Base-by-base conservation (phyloP, 2,113 vertebrate species). In the Periophthalmodon schlosseri region DNA sequence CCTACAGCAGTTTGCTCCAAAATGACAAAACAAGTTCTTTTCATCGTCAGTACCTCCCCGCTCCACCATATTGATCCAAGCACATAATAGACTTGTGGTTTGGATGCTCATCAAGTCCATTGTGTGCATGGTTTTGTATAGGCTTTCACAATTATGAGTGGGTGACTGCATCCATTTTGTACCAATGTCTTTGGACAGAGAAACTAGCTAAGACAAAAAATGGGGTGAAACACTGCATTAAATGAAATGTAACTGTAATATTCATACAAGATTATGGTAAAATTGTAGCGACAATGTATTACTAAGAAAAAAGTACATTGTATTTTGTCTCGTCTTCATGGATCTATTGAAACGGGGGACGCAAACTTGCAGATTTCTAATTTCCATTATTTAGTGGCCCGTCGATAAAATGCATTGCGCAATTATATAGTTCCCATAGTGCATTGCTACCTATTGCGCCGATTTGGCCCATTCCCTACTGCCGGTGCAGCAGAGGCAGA, bases 51-150 rank as follows among this genome's bases (percentile, higher is more conserved):
- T 74, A 68, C 65, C 72, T 76, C 21, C n/a, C 0, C 14, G 70
- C 75, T 81, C 39, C 76, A 24, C 84, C 73, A 76, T 74, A 86
- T 81, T 75, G 86, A 88, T 88, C 71, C 64, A 68, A 18, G 24
- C 61, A 86, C 44, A 36, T 66, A 61, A 84, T 80, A 73, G 76
- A 84, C 71, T 58, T 54, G 68, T 4, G 0, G 70, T 6, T 64
- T 23, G 57, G 24, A 44, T 28, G 24, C 73, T 81, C 46, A 73
- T 50, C 60, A 75, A 50, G 56, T 67, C 44, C 20, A 24, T 54
- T 56, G 21, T 78, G 70, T 75, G 70, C 61, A 69, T 68, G 28
- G 68, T 57, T 69, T 70, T 47, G 72, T 69, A 50, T 20, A 68
- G 16, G 70, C 66, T 77, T 77, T 63, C 69, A 52, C 69, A 81